Conservation (phyloP, 1,140 invertebrate genomes). For the Eupristina koningsbergeri region DNA sequence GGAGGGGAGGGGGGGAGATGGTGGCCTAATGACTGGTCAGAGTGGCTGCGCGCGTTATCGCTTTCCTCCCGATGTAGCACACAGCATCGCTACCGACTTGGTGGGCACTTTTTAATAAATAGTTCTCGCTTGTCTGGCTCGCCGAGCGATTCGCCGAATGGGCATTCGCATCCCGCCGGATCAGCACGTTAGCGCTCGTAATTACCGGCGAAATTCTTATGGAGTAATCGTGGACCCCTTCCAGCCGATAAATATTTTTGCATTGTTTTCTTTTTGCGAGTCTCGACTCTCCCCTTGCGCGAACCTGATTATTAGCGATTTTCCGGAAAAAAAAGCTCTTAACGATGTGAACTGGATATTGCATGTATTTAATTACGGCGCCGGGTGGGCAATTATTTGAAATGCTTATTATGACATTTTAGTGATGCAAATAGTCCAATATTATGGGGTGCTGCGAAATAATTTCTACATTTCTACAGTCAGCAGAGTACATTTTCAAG, state of each 20-base stretch:
- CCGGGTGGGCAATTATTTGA: not conserved
- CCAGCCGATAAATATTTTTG: not conserved
- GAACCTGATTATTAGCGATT: not conserved
- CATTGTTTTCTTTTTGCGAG: not conserved
- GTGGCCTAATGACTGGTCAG: slow-evolving; percentile 67
- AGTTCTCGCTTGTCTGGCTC: slow-evolving; percentile 57
- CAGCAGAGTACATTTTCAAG: too few species aligned
- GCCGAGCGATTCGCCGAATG: slow-evolving; percentile 51
- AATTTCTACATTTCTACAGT: too few species aligned
- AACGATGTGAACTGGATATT: not conserved
- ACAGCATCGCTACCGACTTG: slow-evolving; percentile 60
- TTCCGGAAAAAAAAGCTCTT: not conserved
- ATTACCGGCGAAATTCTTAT: not conserved
- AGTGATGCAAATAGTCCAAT: too few species aligned
- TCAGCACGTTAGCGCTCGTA: slow-evolving; percentile 3
- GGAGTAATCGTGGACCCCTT: not conserved
- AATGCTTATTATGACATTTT: not conserved
- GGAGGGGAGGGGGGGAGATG: not conserved
- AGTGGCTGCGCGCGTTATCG: slow-evolving; percentile 64
- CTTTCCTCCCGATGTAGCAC: slow-evolving; percentile 72
- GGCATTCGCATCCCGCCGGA: not conserved
- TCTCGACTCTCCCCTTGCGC: not conserved
- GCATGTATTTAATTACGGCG: not conserved
- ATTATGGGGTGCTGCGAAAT: not conserved
- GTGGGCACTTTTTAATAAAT: slow-evolving; percentile 67